Percentiles rank a stretch among this genome's conserved stretches.
Evolutionary conservation across 1,140 invertebrate genomes (phyloP).

Genomic region (Drosophila albomicans): DNA sequence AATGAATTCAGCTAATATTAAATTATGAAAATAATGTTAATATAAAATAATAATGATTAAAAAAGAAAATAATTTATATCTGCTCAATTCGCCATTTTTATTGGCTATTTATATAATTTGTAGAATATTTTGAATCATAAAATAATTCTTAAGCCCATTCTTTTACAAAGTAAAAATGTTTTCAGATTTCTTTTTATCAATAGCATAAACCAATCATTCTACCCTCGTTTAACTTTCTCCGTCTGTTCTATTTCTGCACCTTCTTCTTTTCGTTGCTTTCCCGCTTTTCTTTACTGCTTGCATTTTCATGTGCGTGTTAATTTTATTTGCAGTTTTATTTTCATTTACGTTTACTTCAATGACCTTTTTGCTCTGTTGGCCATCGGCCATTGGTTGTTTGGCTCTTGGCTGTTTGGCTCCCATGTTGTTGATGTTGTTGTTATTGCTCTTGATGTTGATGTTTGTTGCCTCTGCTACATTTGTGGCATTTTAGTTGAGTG

Average conservation of each 20-base stretch:
- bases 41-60: too few species aligned
- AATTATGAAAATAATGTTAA: not conserved
- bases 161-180: not conserved
- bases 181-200: not conserved
- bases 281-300: slow-evolving; percentile 16
- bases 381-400: slow-evolving; percentile 27
- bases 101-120: too few species aligned
- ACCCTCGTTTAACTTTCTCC: slow-evolving; percentile 5
- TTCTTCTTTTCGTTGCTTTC: slow-evolving; percentile 2
- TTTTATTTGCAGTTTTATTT: slow-evolving; percentile 70
- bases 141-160: too few species aligned
- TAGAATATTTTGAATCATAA: too few species aligned
- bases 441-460: slow-evolving; percentile 34
- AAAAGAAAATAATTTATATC: too few species aligned
- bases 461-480: slow-evolving; percentile 48
- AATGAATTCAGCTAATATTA: not conserved
- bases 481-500: slow-evolving; percentile 68
- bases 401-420: slow-evolving; percentile 22
- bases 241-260: not conserved
- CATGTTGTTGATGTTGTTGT: slow-evolving; percentile 34
- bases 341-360: slow-evolving; percentile 57
- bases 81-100: too few species aligned
- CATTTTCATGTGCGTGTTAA: slow-evolving; percentile 60
- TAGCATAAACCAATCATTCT: not conserved
- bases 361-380: slow-evolving; percentile 52